Evolutionary conservation across 35 echinoderm and acorn worm genomes (phyloP), one percentile per base, ranked within the genome.

Genomic region (Patiria miniata): DNA sequence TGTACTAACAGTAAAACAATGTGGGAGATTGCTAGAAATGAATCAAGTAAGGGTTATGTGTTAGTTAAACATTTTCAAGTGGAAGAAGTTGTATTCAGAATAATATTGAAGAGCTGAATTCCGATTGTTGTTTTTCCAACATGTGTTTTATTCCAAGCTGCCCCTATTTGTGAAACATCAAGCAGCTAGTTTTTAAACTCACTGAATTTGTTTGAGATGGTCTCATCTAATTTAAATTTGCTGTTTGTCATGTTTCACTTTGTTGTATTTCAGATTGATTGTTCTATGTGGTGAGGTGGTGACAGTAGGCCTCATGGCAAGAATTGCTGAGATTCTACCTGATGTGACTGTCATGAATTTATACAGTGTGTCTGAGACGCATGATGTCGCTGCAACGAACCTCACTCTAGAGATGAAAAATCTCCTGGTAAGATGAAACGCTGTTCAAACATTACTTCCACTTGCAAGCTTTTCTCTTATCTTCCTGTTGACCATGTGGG

Each of bases 221-320:
- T n/a, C n/a, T n/a, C n/a, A n/a, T n/a, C n/a, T 47, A 12, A 47
- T 47, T 47, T 47, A 12, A 47, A 36, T 61, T 5, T 85, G 3
- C 50, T 23, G 58, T 83, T 83, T 52, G n/a, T 39, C 30, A 30
- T 60, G 82, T 18, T 86, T 36, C 68, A 44, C 17, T 79, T 0
- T 38, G 50, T 87, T 36, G 22, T 61, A 18, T 50, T 83, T 8
- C 18, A 90, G 87, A 40, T 30, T 90, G 38, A 90, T 90, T 30
- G 44, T 80, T 54, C 33, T 90, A 22, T 90, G 87, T 83, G 87
- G 87, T 47, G 87, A 90, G 29, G 87, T 90, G 50, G 87, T 90
- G 21, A 90, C 87, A 2, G 81, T 39, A 19, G 39, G 52, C 18
- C 51, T 90, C n/a, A 90, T 80, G 51, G 87, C 81, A 47, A 32